phyloP scores from a whole-genome alignment of 2,113 vertebrate genomes.

The Todiramphus chloris region DNA sequence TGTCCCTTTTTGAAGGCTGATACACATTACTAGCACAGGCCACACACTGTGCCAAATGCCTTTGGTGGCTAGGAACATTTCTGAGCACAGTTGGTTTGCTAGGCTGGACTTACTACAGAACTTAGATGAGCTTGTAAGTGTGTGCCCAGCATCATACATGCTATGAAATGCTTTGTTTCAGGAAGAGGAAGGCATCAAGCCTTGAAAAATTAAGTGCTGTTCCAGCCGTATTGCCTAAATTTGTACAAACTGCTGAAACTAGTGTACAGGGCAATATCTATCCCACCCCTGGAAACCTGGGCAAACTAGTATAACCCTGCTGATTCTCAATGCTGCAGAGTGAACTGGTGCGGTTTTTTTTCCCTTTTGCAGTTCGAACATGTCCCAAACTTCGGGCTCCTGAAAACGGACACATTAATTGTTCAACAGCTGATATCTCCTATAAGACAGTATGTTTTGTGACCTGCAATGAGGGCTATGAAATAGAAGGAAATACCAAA shows the following conservation, averaged over 20 bases:
- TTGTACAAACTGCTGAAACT: not conserved
- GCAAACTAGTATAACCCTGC: not conserved
- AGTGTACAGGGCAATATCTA: not conserved
- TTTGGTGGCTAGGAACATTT: not conserved
- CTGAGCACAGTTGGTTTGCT: not conserved
- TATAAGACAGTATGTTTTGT: slow-evolving; percentile 83
- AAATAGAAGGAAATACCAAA: slow-evolving; percentile 82
- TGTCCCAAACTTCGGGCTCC: slow-evolving; percentile 82
- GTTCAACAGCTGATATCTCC: slow-evolving; percentile 75
- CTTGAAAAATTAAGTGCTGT: not conserved
- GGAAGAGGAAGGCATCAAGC: not conserved
- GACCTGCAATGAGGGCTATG: slow-evolving; percentile 87
- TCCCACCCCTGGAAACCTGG: not conserved
- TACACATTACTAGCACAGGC: not conserved
- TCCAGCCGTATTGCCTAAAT: not conserved
- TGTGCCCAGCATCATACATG: not conserved
- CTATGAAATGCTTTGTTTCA: not conserved
- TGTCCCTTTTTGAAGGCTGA: not conserved
- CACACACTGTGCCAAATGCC: not conserved
- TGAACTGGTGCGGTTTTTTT: not conserved
- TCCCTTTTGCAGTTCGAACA: slow-evolving; percentile 79
- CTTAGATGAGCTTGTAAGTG: not conserved
- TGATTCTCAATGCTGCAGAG: not conserved
- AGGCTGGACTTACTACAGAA: not conserved
- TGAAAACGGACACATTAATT: slow-evolving; percentile 84